Evolutionary conservation across 1,140 invertebrate species (phyloP), one percentile per base, ranked within the genome.

Genomic region (Idris sp.): DNA sequence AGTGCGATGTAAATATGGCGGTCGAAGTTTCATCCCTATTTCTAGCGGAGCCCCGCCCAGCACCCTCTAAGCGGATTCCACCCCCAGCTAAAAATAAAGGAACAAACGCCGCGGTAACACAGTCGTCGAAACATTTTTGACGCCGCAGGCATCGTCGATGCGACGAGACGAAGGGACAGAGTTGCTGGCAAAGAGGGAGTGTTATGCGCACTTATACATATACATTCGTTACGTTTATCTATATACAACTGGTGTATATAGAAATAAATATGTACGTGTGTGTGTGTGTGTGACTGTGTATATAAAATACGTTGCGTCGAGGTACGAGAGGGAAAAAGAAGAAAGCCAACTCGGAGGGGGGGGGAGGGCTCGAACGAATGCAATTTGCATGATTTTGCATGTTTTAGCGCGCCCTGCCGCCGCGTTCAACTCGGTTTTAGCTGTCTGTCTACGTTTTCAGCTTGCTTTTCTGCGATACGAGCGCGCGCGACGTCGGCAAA

Each of bases 381-480:
- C 82, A 86, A 86, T 85, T 86, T 86, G 84, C 84, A 86, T 85
- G 81, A 86, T 86, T 86, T 86, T 85, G 84, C 84, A 86, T 86
- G 84, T 86, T 85, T 86, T 86, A 86, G 76, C 84, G 80, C 84
- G 83, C 80, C 78, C 80, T n/a, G n/a, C n/a, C 69, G 80, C 62
- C 75, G 77, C 80, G 65, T 76, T 81, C 79, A 75, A 79, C 74
- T 74, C 77, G 82, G 78, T 84, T 85, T 84, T 79, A 83, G 76
- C 83, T 82, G 81, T 81, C 81, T 85, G 81, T 78, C 84, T 80
- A 79, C 82, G 82, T 84, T 85, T 85, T 82, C 73, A 67, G 80
- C 81, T 85, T 84, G 84, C 84, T 56, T 86, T 85, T 84, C 84
- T 82, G 74, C n/a, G 69, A 76, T 81, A 72, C 77, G 65, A 73